These are phyloP conservation scores for Morpho helenor DNA, from an alignment of 2,888 invertebrate genomes.

Conservation along the genomic window DNA sequence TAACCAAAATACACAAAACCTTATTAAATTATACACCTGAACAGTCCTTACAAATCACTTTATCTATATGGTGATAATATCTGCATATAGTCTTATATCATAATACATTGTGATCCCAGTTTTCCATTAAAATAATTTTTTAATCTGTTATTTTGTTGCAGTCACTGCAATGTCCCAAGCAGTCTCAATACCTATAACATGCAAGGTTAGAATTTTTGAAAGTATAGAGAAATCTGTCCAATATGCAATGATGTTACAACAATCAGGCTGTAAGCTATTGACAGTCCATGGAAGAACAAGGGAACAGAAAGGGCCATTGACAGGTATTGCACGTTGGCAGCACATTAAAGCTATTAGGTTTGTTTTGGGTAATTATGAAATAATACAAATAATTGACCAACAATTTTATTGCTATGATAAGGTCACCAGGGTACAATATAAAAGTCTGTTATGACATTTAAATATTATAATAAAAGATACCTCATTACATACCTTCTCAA, in stretches of 20 bases:
- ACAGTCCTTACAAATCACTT: too few species aligned
- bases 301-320: slow-evolving; percentile 97
- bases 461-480: too few species aligned
- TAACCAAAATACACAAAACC: too few species aligned
- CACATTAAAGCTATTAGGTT: slow-evolving; percentile 95
- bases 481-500: too few species aligned
- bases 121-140: too few species aligned
- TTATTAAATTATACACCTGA: too few species aligned
- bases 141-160: slow-evolving; percentile 53
- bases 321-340: slow-evolving; percentile 96
- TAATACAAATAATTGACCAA: neutral
- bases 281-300: slow-evolving; percentile 97
- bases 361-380: slow-evolving; percentile 26
- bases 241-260: slow-evolving; percentile 96
- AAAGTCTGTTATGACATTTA: too few species aligned
- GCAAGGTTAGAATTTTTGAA: slow-evolving; percentile 96
- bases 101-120: too few species aligned
- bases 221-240: slow-evolving; percentile 90
- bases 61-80: too few species aligned
- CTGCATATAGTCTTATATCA: too few species aligned
- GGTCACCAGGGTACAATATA: too few species aligned
- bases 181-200: slow-evolving; percentile 94
- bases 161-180: slow-evolving; percentile 84
- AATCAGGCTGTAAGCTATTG: slow-evolving; percentile 93
- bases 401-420: too few species aligned